phyloP scores from a whole-genome alignment of 2,797 vertebrate genomes.

The Platalea minor region DNA sequence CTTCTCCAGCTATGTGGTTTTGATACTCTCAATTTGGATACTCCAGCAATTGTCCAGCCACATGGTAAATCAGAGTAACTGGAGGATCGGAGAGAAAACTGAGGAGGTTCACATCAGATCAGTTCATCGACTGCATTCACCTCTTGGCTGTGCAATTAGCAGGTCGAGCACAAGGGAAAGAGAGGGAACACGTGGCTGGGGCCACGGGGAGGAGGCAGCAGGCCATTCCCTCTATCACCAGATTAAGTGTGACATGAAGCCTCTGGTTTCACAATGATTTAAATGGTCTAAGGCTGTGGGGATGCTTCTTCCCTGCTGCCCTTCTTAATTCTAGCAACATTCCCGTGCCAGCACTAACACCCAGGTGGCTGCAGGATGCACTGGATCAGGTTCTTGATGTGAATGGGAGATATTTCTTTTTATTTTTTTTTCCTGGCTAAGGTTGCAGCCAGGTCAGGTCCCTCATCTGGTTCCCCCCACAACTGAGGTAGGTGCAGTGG shows the following conservation, averaged over 20 bases:
- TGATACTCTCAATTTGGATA: background rate
- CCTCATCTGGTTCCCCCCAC: background rate
- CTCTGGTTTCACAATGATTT: background rate
- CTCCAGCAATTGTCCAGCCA: background rate
- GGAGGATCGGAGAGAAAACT: background rate
- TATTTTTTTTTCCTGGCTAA: background rate
- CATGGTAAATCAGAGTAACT: background rate
- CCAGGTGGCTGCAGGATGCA: background rate
- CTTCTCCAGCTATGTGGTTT: background rate
- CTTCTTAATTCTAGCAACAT: background rate
- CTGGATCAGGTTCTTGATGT: background rate
- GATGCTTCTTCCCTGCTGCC: background rate
- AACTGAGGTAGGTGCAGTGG: background rate
- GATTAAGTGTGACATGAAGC: background rate
- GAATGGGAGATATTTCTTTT: background rate
- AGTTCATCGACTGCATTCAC: background rate
- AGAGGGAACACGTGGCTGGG: background rate
- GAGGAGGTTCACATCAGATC: background rate
- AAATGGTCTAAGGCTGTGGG: background rate
- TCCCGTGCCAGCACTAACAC: background rate
- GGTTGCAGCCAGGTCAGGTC: background rate
- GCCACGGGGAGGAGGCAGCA: background rate
- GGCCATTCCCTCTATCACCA: background rate
- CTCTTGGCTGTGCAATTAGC: background rate
- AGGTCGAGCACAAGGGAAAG: background rate